Evolutionary conservation across 1,140 invertebrate genomes (phyloP), one percentile per base, ranked within the genome.

Genomic region (Caenorhabditis latens): DNA sequence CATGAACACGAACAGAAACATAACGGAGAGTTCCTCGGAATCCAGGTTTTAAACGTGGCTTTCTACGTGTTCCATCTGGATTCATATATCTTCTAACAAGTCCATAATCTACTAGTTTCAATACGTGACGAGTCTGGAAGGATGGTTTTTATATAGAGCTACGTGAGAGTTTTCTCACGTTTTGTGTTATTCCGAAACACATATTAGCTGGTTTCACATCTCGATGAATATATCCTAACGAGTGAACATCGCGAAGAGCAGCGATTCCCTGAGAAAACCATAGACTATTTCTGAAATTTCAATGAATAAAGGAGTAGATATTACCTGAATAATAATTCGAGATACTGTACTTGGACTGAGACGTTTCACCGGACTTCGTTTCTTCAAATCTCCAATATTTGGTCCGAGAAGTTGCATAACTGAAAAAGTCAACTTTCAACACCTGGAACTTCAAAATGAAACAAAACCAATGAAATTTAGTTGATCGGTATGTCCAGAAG

Each of bases 21-120:
- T 99, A 99, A 53, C 98, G 95, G 13, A 99, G 97, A 53, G 98
- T 99, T 90, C 97, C 98, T 90, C 98, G 94, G 93, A 99, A 99
- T 16, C 98, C 98, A 61, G 98, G 98, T 21, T 97, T 97, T n/a
- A 96, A 95, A 83, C 98, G 94, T 0, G 97, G 97, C 86, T 97
- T 96, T 75, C 98, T 94, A 1, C 99, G 97, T 92, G 98, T 96
- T 0, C 97, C 97, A 19, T 95, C 96, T 42, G 96, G 95, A 84
- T 96, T 97, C 48, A 79, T 79, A 53, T 98, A 99, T 94, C 99
- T 97, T 13, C 98, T 94, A 43, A 98, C 97, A 50, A 99, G 93
- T 40, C 98, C 98, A 94, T 99, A 99, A 94, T 99, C 98, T 90
- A 99, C 94, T 97, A 99, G 42, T n/a, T 86, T 88, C n/a, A 92